phyloP scores from a whole-genome alignment of 2,888 invertebrate genomes.

The Hipparchia semele region DNA sequence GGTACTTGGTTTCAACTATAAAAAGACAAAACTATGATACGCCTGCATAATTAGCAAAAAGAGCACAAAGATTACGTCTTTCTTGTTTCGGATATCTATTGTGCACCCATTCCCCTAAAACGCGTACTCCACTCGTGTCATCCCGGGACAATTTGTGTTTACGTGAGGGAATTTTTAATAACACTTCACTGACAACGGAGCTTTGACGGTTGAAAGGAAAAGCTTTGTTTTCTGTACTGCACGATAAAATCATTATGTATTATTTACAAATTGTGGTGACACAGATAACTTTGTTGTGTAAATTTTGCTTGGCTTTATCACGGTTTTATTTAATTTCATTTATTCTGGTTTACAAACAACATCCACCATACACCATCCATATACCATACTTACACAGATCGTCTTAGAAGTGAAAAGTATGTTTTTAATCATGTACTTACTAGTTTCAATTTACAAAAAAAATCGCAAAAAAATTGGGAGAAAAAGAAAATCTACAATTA shows the following conservation, averaged over 20 bases:
- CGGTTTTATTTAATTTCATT: too few relatives aligned
- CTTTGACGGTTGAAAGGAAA: constrained; percentile 32
- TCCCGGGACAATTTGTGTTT: constrained; percentile 34
- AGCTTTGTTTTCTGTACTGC: constrained; percentile 17
- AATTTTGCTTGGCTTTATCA: background rate
- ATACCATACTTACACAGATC: too few relatives aligned
- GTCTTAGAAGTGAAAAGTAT: too few relatives aligned
- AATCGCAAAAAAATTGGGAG: too few relatives aligned
- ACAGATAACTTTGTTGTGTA: background rate
- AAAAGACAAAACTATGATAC: too few relatives aligned
- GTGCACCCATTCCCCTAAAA: constrained; percentile 24
- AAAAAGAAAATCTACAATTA: too few relatives aligned
- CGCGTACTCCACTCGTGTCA: constrained; percentile 31
- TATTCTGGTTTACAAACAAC: too few relatives aligned
- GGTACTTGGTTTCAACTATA: background rate
- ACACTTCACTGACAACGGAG: constrained; percentile 27
- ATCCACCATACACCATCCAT: too few relatives aligned
- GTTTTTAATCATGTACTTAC: too few relatives aligned
- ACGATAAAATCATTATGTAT: constrained; percentile 1
- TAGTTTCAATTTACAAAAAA: too few relatives aligned
- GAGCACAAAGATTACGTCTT: constrained; percentile 4
- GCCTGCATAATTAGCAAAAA: background rate
- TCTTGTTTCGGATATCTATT: constrained; percentile 31
- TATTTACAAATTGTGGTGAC: background rate
- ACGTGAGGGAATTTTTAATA: constrained; percentile 39